Conservation (phyloP, 2,888 invertebrate genomes). For the Andrena dorsata region DNA sequence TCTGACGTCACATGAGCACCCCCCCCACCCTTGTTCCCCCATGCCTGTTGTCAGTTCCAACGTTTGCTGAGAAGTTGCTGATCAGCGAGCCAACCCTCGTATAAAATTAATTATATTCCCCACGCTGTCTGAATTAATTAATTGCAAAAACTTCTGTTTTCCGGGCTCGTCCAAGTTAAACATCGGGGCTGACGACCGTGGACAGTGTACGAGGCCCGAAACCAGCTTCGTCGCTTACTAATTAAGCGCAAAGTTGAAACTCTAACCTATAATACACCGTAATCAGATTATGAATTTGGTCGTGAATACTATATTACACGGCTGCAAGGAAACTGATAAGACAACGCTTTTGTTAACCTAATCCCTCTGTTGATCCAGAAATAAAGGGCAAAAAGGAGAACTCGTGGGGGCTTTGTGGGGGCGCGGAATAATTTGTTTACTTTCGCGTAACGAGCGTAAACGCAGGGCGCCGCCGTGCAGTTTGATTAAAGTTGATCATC, state of each 20-base stretch:
- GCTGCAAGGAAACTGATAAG: slow-evolving; percentile 53
- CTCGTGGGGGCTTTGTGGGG: neutral
- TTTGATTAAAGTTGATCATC: slow-evolving; percentile 13
- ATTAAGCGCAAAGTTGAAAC: slow-evolving; percentile 62
- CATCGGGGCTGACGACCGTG: slow-evolving; percentile 33
- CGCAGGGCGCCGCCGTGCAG: neutral
- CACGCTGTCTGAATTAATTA: slow-evolving; percentile 51
- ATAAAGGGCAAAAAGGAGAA: slow-evolving; percentile 14
- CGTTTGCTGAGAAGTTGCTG: slow-evolving; percentile 10
- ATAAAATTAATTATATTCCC: slow-evolving; percentile 55
- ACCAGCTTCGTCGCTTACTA: slow-evolving; percentile 43
- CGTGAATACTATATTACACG: slow-evolving; percentile 51
- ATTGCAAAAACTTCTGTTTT: slow-evolving; percentile 49
- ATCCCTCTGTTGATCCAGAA: neutral
- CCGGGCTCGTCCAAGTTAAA: slow-evolving; percentile 38
- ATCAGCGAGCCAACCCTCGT: slow-evolving; percentile 16
- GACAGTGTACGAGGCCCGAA: slow-evolving; percentile 22
- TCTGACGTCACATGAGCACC: neutral
- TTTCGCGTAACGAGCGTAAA: neutral
- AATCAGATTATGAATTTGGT: slow-evolving; percentile 58
- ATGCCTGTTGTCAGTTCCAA: slow-evolving; percentile 29
- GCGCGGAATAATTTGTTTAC: slow-evolving; percentile 24
- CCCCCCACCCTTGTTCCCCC: slow-evolving; percentile 14
- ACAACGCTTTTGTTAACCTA: slow-evolving; percentile 45
- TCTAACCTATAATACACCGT: slow-evolving; percentile 47